Percentiles rank a stretch among this genome's conserved stretches.
Evolutionary conservation across 2,797 vertebrate genomes (phyloP).

Genomic region (Rhynchonycteris naso): DNA sequence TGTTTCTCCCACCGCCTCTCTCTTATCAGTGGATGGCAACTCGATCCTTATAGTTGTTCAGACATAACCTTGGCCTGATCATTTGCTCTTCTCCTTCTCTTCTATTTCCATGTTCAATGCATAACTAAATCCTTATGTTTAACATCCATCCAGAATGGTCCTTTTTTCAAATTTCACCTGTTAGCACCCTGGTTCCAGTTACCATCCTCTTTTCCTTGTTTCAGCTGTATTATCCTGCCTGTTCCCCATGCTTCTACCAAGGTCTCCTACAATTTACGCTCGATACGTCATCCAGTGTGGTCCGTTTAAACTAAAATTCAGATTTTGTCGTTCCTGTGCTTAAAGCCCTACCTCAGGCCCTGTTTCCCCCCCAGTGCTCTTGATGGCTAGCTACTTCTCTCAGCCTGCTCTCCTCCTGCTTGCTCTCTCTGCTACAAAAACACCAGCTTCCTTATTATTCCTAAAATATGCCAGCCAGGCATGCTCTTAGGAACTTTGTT

Average conservation of each 20-base stretch:
- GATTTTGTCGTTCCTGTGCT: background rate
- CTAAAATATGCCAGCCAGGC: background rate
- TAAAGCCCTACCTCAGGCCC: background rate
- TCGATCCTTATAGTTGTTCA: background rate
- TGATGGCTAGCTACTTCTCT: background rate
- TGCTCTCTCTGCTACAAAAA: background rate
- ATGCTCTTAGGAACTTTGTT: background rate
- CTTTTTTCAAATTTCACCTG: background rate
- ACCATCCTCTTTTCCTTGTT: background rate
- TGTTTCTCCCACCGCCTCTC: background rate
- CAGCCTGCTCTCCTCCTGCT: background rate
- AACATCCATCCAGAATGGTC: background rate
- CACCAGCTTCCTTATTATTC: background rate
- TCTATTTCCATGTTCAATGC: background rate
- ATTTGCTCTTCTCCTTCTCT: background rate
- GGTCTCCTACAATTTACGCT: background rate
- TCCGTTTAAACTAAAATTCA: background rate
- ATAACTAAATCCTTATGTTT: background rate
- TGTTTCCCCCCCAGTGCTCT: no score
- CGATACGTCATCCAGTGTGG: background rate
- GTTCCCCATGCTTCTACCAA: background rate
- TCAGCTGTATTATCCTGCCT: background rate
- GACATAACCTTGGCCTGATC: background rate
- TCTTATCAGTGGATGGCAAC: background rate
- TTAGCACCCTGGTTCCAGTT: background rate